Evolutionary conservation across 2,113 vertebrate genomes (phyloP), one percentile per base, ranked within the genome.

Genomic region (Australoheros scitulus): DNA sequence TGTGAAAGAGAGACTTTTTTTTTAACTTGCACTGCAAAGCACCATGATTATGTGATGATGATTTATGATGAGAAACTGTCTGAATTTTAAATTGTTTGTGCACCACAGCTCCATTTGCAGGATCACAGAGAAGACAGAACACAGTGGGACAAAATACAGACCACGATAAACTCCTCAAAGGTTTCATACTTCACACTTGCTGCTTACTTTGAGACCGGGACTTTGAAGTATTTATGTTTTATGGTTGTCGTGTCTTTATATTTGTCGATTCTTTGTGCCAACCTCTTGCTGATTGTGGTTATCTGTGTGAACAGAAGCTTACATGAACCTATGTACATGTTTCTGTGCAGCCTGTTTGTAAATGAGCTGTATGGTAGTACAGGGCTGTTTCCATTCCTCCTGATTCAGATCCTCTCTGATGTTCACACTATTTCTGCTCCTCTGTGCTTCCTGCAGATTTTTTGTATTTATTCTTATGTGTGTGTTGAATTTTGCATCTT

Each of bases 371-470:
- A 38, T 38, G 36, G 36, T 6, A 38, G 36, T 8, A 10, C 36
- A 38, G 36, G 36, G 36, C 36, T 38, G 36, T 38, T 38, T 38
- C 36, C 36, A 38, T 38, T 38, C 36, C 36, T 38, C 7, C 36
- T 38, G 8, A 38, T 38, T 38, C 36, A 38, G 36, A 38, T 38
- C 36, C 36, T 38, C 36, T 38, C 36, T 38, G 36, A 38, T 38
- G 36, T 10, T 38, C 36, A 38, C 36, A 9, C 36, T 38, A 8
- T 38, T 10, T 38, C 36, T 38, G 36, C 36, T 38, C 36, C 36
- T 38, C 36, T 38, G 0, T 95, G 94, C 59, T 82, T 94, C 6
- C 79, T 91, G 26, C 95, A 95, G 34, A n/a, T 93, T 2, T 96
- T 90, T 11, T 89, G 77, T 57, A 22, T 95, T 1, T 88, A 91